Evolutionary conservation across 2,113 vertebrate genomes (phyloP).

Genomic region (Tragelaphus buxtoni): DNA sequence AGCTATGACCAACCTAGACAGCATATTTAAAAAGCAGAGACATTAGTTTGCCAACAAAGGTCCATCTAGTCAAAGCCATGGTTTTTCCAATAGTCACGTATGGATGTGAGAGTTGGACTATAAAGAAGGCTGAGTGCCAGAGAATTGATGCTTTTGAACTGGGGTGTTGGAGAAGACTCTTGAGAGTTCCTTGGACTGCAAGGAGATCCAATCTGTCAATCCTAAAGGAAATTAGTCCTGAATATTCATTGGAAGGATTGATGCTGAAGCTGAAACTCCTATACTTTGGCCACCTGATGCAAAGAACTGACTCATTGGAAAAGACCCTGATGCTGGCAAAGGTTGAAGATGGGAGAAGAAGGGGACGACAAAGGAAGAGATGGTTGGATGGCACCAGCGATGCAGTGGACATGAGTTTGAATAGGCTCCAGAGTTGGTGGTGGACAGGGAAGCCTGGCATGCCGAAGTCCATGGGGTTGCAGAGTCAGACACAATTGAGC

Average conservation of each 20-base stretch:
- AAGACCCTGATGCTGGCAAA: neutral
- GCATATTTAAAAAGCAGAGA: neutral
- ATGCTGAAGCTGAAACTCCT: neutral
- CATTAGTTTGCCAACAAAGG: neutral
- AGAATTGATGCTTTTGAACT: neutral
- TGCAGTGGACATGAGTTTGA: neutral
- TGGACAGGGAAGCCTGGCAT: neutral
- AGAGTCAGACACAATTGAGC: neutral
- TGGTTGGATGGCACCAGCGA: neutral
- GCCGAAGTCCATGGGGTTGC: accelerated
- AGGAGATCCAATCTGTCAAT: neutral
- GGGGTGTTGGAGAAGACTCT: neutral
- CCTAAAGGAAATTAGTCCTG: neutral
- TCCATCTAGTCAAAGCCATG: neutral
- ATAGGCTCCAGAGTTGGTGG: neutral
- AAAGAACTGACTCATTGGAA: neutral
- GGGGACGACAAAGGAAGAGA: neutral
- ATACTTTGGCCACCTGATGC: neutral
- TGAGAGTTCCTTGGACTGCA: neutral
- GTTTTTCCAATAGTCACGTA: neutral
- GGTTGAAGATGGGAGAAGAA: neutral
- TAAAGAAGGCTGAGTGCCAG: neutral
- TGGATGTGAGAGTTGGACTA: neutral
- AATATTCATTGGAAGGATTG: neutral
- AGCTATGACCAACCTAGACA: neutral